Evolutionary conservation across 2,113 vertebrate genomes (phyloP).

Genomic region (Hystrix brachyura): DNA sequence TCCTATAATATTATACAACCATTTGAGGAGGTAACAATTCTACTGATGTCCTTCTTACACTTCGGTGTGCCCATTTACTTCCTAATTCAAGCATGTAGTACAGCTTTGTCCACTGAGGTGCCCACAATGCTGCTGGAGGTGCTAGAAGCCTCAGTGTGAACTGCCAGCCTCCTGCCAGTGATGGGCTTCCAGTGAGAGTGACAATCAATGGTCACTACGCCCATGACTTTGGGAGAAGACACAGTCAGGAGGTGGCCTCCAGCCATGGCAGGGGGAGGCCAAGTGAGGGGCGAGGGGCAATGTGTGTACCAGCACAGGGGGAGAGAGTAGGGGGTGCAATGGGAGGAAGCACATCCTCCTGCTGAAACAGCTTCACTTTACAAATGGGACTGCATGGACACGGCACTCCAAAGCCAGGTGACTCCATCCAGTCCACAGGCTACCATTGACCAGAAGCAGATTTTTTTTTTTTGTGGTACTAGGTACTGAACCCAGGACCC

Average conservation of each 20-base stretch:
- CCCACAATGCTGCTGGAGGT: neutral
- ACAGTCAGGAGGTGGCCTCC: neutral
- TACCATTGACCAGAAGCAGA: neutral
- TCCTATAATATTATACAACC: neutral
- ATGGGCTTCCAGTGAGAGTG: neutral
- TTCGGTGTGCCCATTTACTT: fast-evolving
- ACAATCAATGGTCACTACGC: too few relatives aligned
- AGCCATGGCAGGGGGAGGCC: neutral
- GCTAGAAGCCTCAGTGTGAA: neutral
- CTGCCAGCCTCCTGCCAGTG: neutral
- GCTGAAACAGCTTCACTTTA: neutral
- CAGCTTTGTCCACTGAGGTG: neutral
- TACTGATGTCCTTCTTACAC: too few relatives aligned
- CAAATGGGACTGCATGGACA: neutral
- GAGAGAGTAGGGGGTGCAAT: fast-evolving
- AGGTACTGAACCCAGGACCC: neutral
- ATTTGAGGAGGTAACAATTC: too few relatives aligned
- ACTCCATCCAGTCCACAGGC: neutral
- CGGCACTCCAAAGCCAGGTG: neutral
- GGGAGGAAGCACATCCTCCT: neutral
- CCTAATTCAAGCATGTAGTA: neutral
- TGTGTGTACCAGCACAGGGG: neutral
- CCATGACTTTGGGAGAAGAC: neutral
- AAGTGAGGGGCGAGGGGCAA: neutral
- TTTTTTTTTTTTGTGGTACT: neutral